Evolutionary conservation across 2,113 vertebrate species (phyloP).

Genomic region (Prietella phreatophila): DNA sequence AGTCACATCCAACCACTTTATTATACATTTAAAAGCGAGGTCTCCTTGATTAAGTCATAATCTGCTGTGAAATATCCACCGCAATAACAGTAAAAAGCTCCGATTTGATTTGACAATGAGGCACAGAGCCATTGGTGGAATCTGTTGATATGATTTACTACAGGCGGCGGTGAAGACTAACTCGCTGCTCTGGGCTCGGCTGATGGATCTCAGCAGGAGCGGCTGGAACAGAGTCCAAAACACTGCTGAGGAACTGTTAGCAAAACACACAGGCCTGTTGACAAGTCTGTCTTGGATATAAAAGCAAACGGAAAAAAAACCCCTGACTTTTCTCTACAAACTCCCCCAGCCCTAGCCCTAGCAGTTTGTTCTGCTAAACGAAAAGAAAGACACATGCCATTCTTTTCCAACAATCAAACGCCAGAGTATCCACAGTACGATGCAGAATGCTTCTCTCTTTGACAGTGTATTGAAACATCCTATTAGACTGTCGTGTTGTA

Average conservation of each 20-base stretch:
- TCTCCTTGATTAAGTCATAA: conserved; percentile 43
- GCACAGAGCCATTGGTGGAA: conserved; percentile 68
- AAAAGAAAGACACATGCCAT: conserved; percentile 35
- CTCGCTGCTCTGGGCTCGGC: neutral
- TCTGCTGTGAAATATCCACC: conserved; percentile 41
- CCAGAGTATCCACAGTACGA: conserved; percentile 12
- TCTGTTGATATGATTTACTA: conserved; percentile 68
- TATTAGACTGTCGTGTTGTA: conserved; percentile 45
- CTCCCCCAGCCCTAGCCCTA: neutral
- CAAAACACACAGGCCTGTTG: conserved; percentile 25
- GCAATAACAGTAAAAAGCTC: conserved; percentile 34
- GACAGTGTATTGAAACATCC: conserved; percentile 40
- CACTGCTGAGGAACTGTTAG: conserved; percentile 3
- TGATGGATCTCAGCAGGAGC: conserved; percentile 21
- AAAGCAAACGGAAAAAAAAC: neutral
- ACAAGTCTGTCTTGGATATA: conserved; percentile 19
- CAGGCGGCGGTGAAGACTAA: conserved; percentile 66
- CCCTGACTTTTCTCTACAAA: neutral
- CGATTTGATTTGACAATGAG: conserved; percentile 32
- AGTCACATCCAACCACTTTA: conserved; percentile 31
- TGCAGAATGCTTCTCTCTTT: neutral
- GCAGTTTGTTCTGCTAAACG: conserved; percentile 16
- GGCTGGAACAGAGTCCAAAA: neutral
- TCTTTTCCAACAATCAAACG: conserved; percentile 13
- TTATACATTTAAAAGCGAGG: conserved; percentile 44